Evolutionary conservation across 2,797 vertebrate species (phyloP), one percentile per base, ranked within the genome.

Genomic region (Decapterus maruadsi): DNA sequence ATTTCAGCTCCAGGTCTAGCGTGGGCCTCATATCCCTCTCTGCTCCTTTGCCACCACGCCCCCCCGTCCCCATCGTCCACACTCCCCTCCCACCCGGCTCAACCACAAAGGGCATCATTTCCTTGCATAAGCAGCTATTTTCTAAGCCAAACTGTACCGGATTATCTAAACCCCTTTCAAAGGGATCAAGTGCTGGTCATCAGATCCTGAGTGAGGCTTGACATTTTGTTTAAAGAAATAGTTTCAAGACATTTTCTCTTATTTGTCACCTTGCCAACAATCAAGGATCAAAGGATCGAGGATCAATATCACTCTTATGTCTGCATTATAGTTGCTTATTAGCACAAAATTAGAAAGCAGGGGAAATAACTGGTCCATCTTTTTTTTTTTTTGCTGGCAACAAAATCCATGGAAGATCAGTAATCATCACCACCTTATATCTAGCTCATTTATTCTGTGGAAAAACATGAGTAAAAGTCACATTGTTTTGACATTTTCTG

Each of bases 61-160:
- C n/a, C n/a, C n/a, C 53, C 29, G 19, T 34, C 1, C 61, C 72
- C 73, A n/a, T 34, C 31, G 31, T 34, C 31, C 31, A 34, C 31
- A 34, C 31, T 34, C 31, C 77, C 56, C 19, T 4, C 43, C n/a
- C 67, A 59, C 63, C 59, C 93, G 89, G 89, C 92, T 89, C 91
- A 91, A 89, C 92, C 96, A 77, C 85, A 81, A 95, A 96, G 95
- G 95, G 93, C 94, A 66, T 95, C 94, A 78, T 91, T 93, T 91
- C 90, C 93, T 92, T 95, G 94, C 97, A 97, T 95, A 95, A 95
- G 65, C 93, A 93, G 88, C 94, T 94, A 94, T 97, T 95, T 96
- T 96, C 94, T 95, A 90, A 78, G 91, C 77, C 95, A 96, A 96
- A 96, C 95, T 96, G 91, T 93, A 93, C 80, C 87, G 94, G 94